phyloP scores from a whole-genome alignment of 2,113 vertebrate genomes.

The Thinocorus orbignyianus region DNA sequence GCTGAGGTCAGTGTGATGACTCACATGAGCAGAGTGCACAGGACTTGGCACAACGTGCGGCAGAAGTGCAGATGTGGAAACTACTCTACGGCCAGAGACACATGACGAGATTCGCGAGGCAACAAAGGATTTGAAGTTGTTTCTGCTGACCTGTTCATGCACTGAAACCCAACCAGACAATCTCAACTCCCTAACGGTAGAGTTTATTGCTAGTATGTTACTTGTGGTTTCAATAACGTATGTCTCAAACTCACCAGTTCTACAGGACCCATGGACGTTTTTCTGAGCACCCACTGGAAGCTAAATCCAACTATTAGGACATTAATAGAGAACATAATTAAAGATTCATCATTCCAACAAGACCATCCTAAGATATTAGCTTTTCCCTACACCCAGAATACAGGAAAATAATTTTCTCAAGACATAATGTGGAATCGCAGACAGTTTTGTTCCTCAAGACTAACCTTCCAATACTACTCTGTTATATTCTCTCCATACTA shows the following conservation, averaged over 20 bases:
- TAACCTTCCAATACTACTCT: not conserved
- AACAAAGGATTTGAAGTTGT: not conserved
- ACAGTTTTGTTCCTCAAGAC: not conserved
- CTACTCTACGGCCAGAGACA: not conserved
- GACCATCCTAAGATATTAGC: not conserved
- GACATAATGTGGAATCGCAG: not conserved
- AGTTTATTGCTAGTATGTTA: not conserved
- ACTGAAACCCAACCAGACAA: not conserved
- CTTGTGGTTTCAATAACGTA: slow-evolving; percentile 23
- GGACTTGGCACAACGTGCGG: not conserved
- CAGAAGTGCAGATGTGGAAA: slow-evolving; percentile 66
- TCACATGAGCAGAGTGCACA: slow-evolving; percentile 21
- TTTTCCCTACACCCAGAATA: not conserved
- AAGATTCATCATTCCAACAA: not conserved
- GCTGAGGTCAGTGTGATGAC: not conserved
- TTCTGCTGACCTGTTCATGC: not conserved
- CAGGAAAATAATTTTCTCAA: not conserved
- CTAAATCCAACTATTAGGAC: not conserved
- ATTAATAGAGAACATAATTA: not conserved
- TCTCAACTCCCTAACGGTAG: not conserved
- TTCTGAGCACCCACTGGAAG: not conserved
- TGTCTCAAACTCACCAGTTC: not conserved
- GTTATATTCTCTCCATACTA: not conserved
- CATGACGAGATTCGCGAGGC: not conserved
- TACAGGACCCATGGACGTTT: not conserved